Evolutionary conservation across 2,888 invertebrate species (phyloP).

Genomic region (Drosophila peninsularis): DNA sequence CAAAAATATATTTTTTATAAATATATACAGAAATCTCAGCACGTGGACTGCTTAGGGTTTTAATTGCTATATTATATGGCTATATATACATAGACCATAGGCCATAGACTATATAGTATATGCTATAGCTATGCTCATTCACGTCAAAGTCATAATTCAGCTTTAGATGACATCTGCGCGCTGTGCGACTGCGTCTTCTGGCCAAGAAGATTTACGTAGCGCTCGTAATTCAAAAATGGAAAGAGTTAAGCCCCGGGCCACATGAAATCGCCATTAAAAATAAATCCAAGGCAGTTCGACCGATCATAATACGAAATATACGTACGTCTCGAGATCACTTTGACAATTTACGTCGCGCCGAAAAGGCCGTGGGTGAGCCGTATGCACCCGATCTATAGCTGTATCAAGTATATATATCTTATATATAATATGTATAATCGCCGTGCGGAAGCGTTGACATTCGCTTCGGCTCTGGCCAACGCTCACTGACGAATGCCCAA

Average conservation of each 20-base stretch:
- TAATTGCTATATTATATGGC: constrained; percentile 21
- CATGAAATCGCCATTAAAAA: constrained; percentile 71
- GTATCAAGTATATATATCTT: constrained; percentile 15
- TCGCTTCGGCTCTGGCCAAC: constrained; percentile 18
- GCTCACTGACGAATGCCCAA: constrained; percentile 54
- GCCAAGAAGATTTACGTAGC: constrained; percentile 59
- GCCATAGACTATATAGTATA: background rate
- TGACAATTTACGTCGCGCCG: constrained; percentile 43
- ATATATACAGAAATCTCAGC: constrained; percentile 12
- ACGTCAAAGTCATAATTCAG: constrained; percentile 71
- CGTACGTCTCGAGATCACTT: constrained; percentile 37
- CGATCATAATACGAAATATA: constrained; percentile 52
- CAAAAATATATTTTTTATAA: background rate
- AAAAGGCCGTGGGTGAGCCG: constrained; percentile 47
- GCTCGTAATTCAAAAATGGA: constrained; percentile 67
- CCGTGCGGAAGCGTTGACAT: constrained; percentile 63
- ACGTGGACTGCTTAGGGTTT: constrained; percentile 44
- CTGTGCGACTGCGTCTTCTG: background rate
- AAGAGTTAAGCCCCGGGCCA: constrained; percentile 70
- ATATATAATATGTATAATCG: constrained; percentile 7
- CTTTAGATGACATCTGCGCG: constrained; percentile 47
- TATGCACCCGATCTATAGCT: constrained; percentile 19
- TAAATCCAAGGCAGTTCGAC: constrained; percentile 63
- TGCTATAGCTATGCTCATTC: background rate
- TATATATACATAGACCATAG: too few species aligned